These are phyloP conservation scores for Neodiprion fabricii DNA, from an alignment of 1,140 invertebrate species.

Conservation along the genomic window DNA sequence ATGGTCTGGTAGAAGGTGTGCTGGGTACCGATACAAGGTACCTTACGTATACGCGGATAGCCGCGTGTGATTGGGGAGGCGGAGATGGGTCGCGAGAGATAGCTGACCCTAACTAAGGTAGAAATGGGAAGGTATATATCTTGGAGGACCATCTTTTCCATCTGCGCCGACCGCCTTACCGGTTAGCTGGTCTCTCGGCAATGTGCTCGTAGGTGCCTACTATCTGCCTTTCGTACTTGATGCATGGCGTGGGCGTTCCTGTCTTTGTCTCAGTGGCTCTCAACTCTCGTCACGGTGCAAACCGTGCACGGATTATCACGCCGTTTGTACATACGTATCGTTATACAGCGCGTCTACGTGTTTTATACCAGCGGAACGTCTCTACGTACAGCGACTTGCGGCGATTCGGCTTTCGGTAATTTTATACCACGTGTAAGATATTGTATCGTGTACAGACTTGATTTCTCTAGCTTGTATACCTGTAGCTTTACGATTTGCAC, in stretches of 20 bases:
- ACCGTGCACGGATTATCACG: no score
- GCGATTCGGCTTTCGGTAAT: no score
- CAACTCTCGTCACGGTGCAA: slow-evolving; percentile 22
- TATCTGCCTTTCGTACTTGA: slow-evolving; percentile 58
- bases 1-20: not conserved
- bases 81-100: slow-evolving; percentile 62
- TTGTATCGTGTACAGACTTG: no score
- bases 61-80: slow-evolving; percentile 61
- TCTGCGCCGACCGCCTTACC: slow-evolving; percentile 49
- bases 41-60: slow-evolving; percentile 47
- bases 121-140: slow-evolving; percentile 49
- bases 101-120: slow-evolving; percentile 59
- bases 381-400: no score
- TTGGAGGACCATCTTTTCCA: slow-evolving; percentile 60
- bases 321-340: no score
- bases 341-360: no score
- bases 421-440: no score
- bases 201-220: slow-evolving; percentile 25
- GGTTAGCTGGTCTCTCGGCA: not conserved
- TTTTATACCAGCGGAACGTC: no score
- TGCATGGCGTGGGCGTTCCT: slow-evolving; percentile 62
- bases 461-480: no score
- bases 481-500: no score
- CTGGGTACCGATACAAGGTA: slow-evolving; percentile 35
- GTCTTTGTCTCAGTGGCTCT: slow-evolving; percentile 51